A percentile compares a stretch with the other conserved stretches of the same genome.
These are phyloP conservation scores for Tenualosa ilisha DNA, from an alignment of 2,797 vertebrate species.

Conservation along the genomic window DNA sequence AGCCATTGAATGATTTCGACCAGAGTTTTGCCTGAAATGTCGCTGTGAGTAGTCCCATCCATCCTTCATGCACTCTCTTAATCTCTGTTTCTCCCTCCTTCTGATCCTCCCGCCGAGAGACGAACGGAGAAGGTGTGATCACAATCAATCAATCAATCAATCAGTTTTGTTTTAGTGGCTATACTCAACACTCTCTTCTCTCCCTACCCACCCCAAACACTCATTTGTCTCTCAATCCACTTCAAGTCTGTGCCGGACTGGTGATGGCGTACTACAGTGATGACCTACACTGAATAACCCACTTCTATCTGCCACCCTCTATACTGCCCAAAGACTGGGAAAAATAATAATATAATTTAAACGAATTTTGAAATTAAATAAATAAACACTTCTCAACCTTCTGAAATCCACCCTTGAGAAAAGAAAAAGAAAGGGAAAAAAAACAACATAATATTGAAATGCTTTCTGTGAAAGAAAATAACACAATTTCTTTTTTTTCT, in stretches of 20 bases:
- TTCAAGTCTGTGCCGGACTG: slow-evolving; percentile 60
- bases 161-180: slow-evolving; percentile 70
- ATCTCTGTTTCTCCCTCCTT: slow-evolving; percentile 58
- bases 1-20: slow-evolving; percentile 62
- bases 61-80: slow-evolving; percentile 64
- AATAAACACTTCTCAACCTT: slow-evolving; percentile 49
- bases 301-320: slow-evolving; percentile 35
- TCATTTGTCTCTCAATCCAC: slow-evolving; percentile 13
- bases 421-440: slow-evolving; percentile 44
- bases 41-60: slow-evolving; percentile 60
- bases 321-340: slow-evolving; percentile 54
- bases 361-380: slow-evolving; percentile 68
- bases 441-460: slow-evolving; percentile 61
- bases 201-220: slow-evolving; percentile 29
- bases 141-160: slow-evolving; percentile 62
- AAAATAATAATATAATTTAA: slow-evolving; percentile 73
- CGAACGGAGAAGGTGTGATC: slow-evolving; percentile 61
- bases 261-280: slow-evolving; percentile 34
- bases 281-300: slow-evolving; percentile 53
- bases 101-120: slow-evolving; percentile 50
- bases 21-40: slow-evolving; percentile 70
- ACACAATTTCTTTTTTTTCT: slow-evolving; percentile 53
- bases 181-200: slow-evolving; percentile 37
- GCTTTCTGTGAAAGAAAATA: slow-evolving; percentile 66
- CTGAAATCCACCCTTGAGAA: slow-evolving; percentile 36